Percentiles rank a stretch among this genome's conserved stretches.
These are phyloP conservation scores for Laticauda laticaudata DNA, from an alignment of 2,113 vertebrate species.

Conservation along the genomic window DNA sequence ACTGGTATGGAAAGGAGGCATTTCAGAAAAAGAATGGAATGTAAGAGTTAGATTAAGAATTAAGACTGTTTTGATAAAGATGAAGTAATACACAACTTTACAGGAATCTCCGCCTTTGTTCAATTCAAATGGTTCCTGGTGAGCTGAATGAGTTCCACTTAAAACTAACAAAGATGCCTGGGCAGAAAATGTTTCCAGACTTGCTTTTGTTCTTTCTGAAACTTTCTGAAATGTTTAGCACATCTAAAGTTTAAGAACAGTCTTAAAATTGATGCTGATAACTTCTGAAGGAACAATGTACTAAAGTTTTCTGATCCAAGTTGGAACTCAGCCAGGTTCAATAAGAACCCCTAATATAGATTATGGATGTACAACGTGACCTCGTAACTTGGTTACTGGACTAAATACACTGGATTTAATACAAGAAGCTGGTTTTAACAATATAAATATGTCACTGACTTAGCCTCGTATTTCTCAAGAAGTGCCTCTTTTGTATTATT, in stretches of 20 bases:
- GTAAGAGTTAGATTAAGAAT: neutral
- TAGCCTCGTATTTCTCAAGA: neutral
- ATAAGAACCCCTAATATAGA: neutral
- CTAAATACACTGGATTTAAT: neutral
- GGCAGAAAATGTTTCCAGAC: neutral
- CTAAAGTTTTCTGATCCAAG: neutral
- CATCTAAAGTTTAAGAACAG: neutral
- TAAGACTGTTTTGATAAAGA: neutral
- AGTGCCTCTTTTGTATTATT: neutral
- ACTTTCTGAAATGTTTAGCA: neutral
- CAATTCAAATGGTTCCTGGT: neutral
- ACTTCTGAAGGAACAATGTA: neutral
- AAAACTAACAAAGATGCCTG: neutral
- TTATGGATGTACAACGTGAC: neutral
- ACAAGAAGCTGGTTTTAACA: neutral
- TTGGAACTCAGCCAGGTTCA: neutral
- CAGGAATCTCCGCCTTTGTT: neutral
- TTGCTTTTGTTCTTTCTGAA: neutral
- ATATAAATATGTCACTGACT: neutral
- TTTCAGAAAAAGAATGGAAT: neutral
- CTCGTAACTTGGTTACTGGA: neutral
- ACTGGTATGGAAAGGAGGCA: neutral
- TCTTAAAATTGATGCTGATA: neutral
- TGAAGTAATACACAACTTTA: neutral
- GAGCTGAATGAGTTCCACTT: neutral